Percentiles rank a stretch among this genome's conserved stretches.
These are phyloP conservation scores for Microctenopoma steveboyesi DNA, from an alignment of 2,797 vertebrate genomes.

Conservation along the genomic window DNA sequence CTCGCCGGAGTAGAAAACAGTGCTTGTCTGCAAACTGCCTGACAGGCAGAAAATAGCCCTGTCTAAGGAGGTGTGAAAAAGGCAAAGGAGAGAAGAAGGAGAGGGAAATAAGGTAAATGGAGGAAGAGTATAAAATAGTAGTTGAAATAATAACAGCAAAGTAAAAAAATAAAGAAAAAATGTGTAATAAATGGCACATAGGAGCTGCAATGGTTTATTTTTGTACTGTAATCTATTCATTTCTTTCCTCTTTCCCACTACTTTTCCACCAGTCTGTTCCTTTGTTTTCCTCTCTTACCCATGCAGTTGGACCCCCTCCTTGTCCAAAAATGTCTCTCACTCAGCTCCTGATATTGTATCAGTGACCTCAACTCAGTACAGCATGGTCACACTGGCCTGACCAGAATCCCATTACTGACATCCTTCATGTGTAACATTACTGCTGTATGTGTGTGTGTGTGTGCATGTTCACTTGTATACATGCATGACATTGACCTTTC, in stretches of 20 bases:
- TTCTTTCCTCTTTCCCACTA: constrained; percentile 5
- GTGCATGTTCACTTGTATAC: constrained; percentile 49
- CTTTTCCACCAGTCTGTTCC: constrained; percentile 13
- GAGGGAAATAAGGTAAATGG: background rate
- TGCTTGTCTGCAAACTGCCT: constrained; percentile 72
- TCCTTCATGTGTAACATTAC: constrained; percentile 80
- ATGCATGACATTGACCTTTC: constrained; percentile 75
- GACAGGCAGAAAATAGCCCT: constrained; percentile 76
- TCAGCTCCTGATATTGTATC: constrained; percentile 63
- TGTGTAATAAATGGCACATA: constrained; percentile 57
- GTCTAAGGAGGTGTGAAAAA: constrained; percentile 60
- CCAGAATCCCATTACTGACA: constrained; percentile 81
- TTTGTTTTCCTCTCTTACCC: constrained; percentile 58
- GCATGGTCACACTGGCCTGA: constrained; percentile 74
- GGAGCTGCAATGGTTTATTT: constrained; percentile 15
- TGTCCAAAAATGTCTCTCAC: constrained; percentile 20
- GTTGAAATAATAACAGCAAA: constrained; percentile 5
- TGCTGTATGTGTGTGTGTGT: constrained; percentile 44
- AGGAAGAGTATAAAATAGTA: background rate
- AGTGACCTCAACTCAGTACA: constrained; percentile 75
- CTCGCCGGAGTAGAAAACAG: constrained; percentile 68
- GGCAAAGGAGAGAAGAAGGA: constrained; percentile 3
- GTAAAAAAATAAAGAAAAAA: constrained; percentile 27
- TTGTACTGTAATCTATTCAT: background rate
- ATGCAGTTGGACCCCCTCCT: constrained; percentile 23